Conservation (phyloP, 2,888 invertebrate species). For the Aphidoletes aphidimyza region DNA sequence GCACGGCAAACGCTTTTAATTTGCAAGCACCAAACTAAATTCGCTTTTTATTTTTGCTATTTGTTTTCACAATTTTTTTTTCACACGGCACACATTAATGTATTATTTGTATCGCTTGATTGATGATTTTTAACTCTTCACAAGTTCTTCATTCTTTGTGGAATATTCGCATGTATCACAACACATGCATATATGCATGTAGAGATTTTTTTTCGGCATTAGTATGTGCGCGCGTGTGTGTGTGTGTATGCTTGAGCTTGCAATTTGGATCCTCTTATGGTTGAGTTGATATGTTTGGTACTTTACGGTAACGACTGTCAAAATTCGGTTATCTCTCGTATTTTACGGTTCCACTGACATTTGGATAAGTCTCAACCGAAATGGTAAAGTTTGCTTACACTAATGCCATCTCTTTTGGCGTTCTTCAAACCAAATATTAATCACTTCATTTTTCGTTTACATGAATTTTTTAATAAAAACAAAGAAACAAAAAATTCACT, state of each 20-base stretch:
- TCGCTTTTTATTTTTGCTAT: background rate
- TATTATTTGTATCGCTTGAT: background rate
- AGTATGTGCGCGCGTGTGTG: background rate
- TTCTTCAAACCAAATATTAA: too few relatives aligned
- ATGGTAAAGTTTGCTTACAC: too few relatives aligned
- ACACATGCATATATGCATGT: background rate
- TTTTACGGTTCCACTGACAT: background rate
- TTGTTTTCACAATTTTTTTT: background rate
- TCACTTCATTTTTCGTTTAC: background rate
- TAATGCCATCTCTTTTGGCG: background rate
- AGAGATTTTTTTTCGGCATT: background rate
- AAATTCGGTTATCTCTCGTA: background rate
- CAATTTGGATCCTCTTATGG: background rate
- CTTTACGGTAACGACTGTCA: background rate
- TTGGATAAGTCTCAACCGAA: background rate
- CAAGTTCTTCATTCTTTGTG: background rate
- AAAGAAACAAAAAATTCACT: too few relatives aligned
- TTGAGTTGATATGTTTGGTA: background rate
- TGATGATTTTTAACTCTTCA: constrained; percentile 33
- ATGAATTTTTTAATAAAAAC: background rate
- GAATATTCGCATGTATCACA: background rate
- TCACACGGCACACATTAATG: background rate
- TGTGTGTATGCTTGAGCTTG: constrained; percentile 12
- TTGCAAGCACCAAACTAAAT: too few relatives aligned
- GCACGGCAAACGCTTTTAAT: too few relatives aligned